Percentiles rank a stretch among this genome's conserved stretches.
phyloP scores from a whole-genome alignment of 2,113 vertebrate genomes.

The Gasterosteus nipponicus region DNA sequence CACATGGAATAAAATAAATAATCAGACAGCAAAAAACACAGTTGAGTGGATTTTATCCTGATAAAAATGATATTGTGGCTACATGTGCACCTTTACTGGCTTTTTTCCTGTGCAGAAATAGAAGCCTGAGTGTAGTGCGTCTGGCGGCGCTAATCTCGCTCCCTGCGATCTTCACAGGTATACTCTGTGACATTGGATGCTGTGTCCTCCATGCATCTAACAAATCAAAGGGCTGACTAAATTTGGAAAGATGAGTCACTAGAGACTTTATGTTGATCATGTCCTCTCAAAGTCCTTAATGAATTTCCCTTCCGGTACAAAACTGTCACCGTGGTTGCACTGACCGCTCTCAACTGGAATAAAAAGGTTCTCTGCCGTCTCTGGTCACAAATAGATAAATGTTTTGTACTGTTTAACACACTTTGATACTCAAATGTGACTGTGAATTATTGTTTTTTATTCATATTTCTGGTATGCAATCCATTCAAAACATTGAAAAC shows the following conservation, averaged over 20 bases:
- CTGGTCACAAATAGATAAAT: background rate
- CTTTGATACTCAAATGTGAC: background rate
- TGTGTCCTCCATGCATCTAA: slow-evolving; percentile 30
- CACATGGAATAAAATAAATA: background rate
- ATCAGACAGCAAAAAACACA: background rate
- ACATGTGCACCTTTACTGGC: slow-evolving; percentile 39
- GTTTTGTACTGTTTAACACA: background rate
- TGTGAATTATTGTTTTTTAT: background rate
- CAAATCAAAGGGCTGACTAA: slow-evolving; percentile 23
- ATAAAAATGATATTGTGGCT: slow-evolving; percentile 38
- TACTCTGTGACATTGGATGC: slow-evolving; percentile 46
- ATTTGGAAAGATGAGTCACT: slow-evolving; percentile 15
- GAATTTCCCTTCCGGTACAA: background rate
- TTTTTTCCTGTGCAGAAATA: slow-evolving; percentile 38
- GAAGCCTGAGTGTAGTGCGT: slow-evolving; percentile 26
- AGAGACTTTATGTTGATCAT: slow-evolving; percentile 16
- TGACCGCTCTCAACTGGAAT: slow-evolving; percentile 1
- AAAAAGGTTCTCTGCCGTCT: slow-evolving; percentile 1
- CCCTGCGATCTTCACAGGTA: slow-evolving; percentile 44
- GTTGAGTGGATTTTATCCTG: background rate
- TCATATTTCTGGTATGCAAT: background rate
- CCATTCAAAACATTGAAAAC: background rate
- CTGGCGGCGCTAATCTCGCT: slow-evolving; percentile 33
- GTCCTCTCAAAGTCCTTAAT: slow-evolving; percentile 15
- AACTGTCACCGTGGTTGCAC: background rate